Conservation (phyloP, 2,888 invertebrate species). For the Tipula confusa region DNA sequence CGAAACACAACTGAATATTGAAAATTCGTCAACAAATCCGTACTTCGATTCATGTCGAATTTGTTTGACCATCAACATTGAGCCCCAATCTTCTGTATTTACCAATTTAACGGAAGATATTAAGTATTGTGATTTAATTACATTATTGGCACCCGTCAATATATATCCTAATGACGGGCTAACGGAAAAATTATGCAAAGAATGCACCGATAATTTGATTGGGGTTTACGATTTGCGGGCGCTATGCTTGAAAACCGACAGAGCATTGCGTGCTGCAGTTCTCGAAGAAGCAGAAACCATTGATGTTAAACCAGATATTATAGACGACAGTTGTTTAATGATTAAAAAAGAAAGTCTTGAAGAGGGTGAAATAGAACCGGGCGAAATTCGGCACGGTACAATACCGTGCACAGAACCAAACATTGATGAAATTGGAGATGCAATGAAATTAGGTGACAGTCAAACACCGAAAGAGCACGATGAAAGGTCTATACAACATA, state of each 20-base stretch:
- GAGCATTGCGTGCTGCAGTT: conserved; percentile 43
- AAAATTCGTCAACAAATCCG: background rate
- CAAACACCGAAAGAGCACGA: background rate
- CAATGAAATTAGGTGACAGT: background rate
- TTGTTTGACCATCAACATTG: background rate
- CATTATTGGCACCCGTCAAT: background rate
- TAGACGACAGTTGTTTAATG: conserved; percentile 38
- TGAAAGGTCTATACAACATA: background rate
- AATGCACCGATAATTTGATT: conserved; percentile 53
- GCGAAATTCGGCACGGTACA: conserved; percentile 36
- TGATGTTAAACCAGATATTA: conserved; percentile 36
- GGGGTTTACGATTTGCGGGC: conserved; percentile 52
- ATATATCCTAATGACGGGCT: conserved; percentile 51
- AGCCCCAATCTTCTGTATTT: background rate
- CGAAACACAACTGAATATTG: background rate
- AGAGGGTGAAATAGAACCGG: conserved; percentile 44
- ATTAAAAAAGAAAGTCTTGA: conserved; percentile 37
- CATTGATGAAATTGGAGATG: background rate
- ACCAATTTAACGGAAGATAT: background rate
- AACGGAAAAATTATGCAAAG: conserved; percentile 57
- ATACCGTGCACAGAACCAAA: conserved; percentile 14
- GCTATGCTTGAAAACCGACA: conserved; percentile 51
- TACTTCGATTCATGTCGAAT: background rate
- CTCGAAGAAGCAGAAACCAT: conserved; percentile 35
- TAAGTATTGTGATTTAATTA: background rate